Evolutionary conservation across 2,888 invertebrate species (phyloP).

Genomic region (Sminthurides aquaticus): DNA sequence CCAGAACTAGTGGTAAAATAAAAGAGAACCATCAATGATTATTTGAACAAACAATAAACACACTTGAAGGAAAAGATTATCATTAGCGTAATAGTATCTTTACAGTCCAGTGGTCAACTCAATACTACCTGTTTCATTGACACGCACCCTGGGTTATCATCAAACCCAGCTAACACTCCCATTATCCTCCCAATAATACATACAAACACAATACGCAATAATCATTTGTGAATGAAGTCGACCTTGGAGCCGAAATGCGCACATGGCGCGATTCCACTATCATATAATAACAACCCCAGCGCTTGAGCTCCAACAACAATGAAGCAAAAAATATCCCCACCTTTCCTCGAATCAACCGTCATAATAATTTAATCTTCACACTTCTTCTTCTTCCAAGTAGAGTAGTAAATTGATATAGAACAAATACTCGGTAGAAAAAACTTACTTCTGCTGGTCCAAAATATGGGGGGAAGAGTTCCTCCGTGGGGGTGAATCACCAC

Average conservation of each 20-base stretch:
- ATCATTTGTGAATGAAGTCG: not conserved
- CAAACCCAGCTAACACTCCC: no score
- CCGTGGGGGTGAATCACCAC: slow-evolving; percentile 41
- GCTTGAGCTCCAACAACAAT: not conserved
- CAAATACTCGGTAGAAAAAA: not conserved
- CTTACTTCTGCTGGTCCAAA: slow-evolving; percentile 32
- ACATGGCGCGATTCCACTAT: no score
- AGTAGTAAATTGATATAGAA: slow-evolving; percentile 3
- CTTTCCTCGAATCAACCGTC: not conserved
- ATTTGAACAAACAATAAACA: not conserved
- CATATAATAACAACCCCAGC: not conserved
- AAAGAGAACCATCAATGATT: not conserved
- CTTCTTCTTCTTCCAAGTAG: not conserved
- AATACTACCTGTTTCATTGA: not conserved
- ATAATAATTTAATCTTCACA: not conserved
- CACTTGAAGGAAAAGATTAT: not conserved
- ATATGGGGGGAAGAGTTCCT: slow-evolving; percentile 39
- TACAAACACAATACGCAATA: slow-evolving; percentile 1
- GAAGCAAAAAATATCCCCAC: not conserved
- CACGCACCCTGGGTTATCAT: slow-evolving; percentile 1
- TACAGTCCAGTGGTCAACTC: not conserved
- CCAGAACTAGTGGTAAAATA: slow-evolving; percentile 5
- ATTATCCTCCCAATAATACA: no score
- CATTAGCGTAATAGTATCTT: not conserved
- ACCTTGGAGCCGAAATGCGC: no score